phyloP scores from a whole-genome alignment of 2,888 invertebrate genomes.

The Notocelia uddmanniana region DNA sequence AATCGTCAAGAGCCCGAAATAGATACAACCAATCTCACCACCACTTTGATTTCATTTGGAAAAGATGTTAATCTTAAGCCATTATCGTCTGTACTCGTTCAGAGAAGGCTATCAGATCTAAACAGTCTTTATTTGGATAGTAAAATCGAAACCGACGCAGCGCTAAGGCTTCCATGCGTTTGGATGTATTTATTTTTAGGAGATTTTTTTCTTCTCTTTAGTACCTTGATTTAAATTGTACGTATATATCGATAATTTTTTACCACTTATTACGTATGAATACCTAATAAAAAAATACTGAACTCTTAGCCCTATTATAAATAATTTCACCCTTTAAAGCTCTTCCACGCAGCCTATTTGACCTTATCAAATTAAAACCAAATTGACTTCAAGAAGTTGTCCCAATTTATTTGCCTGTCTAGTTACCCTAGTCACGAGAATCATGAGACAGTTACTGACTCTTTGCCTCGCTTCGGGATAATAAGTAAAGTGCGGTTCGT shows the following conservation, averaged over 20 bases:
- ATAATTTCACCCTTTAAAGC: background rate
- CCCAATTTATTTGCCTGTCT: slow-evolving; percentile 51
- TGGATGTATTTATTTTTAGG: slow-evolving; percentile 4
- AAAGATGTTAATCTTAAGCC: slow-evolving; percentile 76
- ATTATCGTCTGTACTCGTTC: slow-evolving; percentile 75
- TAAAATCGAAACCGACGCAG: slow-evolving; percentile 65
- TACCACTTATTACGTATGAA: background rate
- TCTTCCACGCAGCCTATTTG: slow-evolving; percentile 8
- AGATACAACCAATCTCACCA: slow-evolving; percentile 58
- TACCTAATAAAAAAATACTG: background rate
- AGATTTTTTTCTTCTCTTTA: background rate
- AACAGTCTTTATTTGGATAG: slow-evolving; percentile 68
- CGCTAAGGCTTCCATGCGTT: slow-evolving; percentile 45
- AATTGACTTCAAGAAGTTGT: slow-evolving; percentile 35
- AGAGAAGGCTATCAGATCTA: slow-evolving; percentile 76
- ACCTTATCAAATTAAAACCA: slow-evolving; percentile 32
- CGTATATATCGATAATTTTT: background rate
- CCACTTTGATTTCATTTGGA: slow-evolving; percentile 79
- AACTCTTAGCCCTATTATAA: background rate
- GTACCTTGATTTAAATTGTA: background rate
- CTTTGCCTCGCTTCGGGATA: slow-evolving; percentile 59
- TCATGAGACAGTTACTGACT: slow-evolving; percentile 56
- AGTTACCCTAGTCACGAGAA: slow-evolving; percentile 56
- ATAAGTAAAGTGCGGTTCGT: slow-evolving; percentile 66
- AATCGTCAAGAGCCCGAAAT: slow-evolving; percentile 62